These are phyloP conservation scores for Polietes domitor DNA, from an alignment of 2,888 invertebrate species.

Conservation along the genomic window DNA sequence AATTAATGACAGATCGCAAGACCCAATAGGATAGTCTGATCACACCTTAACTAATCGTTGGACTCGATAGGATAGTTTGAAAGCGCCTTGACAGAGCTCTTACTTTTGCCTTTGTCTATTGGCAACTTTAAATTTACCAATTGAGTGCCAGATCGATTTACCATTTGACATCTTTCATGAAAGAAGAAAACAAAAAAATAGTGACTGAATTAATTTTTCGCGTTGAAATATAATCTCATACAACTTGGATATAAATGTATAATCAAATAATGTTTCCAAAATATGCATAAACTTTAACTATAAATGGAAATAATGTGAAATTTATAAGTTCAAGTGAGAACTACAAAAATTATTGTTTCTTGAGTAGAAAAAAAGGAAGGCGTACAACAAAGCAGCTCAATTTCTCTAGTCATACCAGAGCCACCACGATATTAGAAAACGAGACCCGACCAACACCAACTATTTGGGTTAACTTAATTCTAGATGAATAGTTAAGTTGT, in stretches of 20 bases:
- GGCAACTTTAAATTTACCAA: too few relatives aligned
- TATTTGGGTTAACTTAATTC: background rate
- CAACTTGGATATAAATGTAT: too few relatives aligned
- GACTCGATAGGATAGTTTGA: too few relatives aligned
- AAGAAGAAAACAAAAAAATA: constrained; percentile 42
- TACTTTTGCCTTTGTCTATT: too few relatives aligned
- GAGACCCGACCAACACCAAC: background rate
- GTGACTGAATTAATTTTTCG: too few relatives aligned
- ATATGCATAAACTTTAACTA: background rate
- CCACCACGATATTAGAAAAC: constrained; percentile 20
- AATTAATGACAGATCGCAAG: too few relatives aligned
- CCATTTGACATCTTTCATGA: too few relatives aligned
- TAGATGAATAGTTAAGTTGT: background rate
- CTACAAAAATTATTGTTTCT: background rate
- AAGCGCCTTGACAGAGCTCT: too few relatives aligned
- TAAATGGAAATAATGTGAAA: background rate
- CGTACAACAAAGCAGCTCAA: constrained; percentile 53
- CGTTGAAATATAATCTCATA: too few relatives aligned
- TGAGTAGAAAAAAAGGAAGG: constrained; percentile 51
- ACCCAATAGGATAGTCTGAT: too few relatives aligned
- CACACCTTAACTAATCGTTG: too few relatives aligned
- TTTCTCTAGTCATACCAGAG: constrained; percentile 43
- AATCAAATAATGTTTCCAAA: background rate
- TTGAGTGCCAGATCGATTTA: too few relatives aligned
- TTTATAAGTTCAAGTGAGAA: background rate